Evolutionary conservation across 2,113 vertebrate species (phyloP).

Genomic region (Oreochromis spilurus): DNA sequence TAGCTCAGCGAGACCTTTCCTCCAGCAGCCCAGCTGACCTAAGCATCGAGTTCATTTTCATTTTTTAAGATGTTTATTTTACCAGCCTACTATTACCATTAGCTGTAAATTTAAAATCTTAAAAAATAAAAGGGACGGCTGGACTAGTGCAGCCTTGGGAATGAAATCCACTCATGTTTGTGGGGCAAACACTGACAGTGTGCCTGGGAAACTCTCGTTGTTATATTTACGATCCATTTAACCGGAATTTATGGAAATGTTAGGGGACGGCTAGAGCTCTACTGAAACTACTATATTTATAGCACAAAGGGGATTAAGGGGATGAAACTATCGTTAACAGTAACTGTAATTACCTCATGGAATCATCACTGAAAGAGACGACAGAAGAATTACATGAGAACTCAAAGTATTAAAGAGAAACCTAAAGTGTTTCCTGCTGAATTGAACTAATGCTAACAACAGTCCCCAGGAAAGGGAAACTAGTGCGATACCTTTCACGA

Average conservation of each 20-base stretch:
- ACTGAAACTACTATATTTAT: background rate
- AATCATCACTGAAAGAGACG: slow-evolving; percentile 41
- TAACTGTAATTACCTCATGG: slow-evolving; percentile 31
- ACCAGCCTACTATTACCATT: background rate
- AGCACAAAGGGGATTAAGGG: background rate
- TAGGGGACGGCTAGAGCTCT: background rate
- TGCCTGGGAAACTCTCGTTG: background rate
- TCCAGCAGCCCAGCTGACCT: background rate
- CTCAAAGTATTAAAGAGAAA: background rate
- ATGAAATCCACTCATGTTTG: background rate
- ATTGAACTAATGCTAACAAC: fast-evolving
- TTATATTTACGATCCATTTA: background rate
- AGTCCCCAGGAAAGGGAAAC: background rate
- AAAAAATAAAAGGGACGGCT: background rate
- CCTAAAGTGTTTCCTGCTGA: background rate
- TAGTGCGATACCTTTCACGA: slow-evolving; percentile 82
- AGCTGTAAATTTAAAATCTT: background rate
- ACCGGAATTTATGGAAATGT: background rate
- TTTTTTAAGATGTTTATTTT: background rate
- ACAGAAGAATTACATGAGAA: background rate
- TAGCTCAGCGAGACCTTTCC: background rate
- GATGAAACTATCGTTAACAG: background rate
- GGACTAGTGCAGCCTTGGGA: background rate
- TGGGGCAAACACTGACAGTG: background rate
- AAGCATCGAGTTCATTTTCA: background rate